Conservation (phyloP, 2,888 invertebrate genomes). For the Altica lythri region DNA sequence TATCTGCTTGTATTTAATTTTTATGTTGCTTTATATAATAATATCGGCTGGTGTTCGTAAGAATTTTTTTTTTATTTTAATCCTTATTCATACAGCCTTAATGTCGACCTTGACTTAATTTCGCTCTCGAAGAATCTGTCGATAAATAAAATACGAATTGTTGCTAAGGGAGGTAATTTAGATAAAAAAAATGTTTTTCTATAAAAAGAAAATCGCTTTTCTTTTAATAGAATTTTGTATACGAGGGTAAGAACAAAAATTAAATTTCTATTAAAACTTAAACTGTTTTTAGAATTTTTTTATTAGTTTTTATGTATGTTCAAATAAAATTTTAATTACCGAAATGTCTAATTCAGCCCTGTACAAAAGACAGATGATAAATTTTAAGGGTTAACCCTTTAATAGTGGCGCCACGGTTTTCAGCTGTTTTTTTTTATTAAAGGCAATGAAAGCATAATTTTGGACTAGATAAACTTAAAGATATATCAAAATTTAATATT, state of each 20-base stretch:
- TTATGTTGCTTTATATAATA: not conserved
- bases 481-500: conserved; percentile 29
- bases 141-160: conserved; percentile 30
- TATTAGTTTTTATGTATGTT: no score
- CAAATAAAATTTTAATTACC: no score
- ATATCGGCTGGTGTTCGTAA: not conserved
- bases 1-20: not conserved
- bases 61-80: conserved; percentile 17
- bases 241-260: no score
- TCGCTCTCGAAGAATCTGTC: conserved; percentile 29
- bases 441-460: conserved; percentile 25
- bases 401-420: conserved; percentile 23
- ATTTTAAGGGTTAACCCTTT: conserved; percentile 20
- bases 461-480: conserved; percentile 26
- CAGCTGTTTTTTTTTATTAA: conserved; percentile 29
- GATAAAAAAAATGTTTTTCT: no score
- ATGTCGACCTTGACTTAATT: conserved; percentile 37
- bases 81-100: conserved; percentile 27
- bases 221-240: no score
- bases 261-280: not conserved
- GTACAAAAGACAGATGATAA: conserved; percentile 22
- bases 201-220: no score
- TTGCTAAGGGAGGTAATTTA: conserved; percentile 28
- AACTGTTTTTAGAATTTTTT: not conserved
- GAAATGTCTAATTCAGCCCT: no score